These are phyloP conservation scores for Ciconia stormi DNA, from an alignment of 2,113 vertebrate genomes.

Conservation along the genomic window DNA sequence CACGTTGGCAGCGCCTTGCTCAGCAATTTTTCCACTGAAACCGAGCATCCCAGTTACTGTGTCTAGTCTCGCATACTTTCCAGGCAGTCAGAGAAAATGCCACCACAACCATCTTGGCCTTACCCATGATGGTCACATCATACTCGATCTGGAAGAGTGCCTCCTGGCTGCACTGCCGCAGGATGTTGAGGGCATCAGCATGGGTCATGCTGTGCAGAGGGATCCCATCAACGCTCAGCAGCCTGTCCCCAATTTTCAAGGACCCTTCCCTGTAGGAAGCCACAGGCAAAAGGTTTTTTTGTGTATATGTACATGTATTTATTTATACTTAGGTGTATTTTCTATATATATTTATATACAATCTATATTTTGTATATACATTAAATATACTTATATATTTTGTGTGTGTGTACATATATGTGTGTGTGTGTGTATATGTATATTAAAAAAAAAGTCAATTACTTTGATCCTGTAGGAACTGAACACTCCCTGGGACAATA, in stretches of 20 bases:
- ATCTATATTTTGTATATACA: neutral
- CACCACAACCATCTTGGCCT: constrained; percentile 51
- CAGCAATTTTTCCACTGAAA: neutral
- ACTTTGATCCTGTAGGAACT: neutral
- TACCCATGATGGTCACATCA: constrained; percentile 92
- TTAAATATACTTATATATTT: neutral
- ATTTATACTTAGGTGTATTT: neutral
- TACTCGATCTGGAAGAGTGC: constrained; percentile 96
- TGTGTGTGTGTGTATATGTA: rapidly evolving
- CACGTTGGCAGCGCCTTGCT: neutral
- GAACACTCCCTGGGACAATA: neutral
- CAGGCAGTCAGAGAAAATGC: neutral
- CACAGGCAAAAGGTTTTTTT: neutral
- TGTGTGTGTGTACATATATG: rapidly evolving
- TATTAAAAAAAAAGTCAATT: neutral
- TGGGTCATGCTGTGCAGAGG: constrained; percentile 89
- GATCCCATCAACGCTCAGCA: constrained; percentile 91
- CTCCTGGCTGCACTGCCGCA: constrained; percentile 91
- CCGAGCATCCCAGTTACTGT: neutral
- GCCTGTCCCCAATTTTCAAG: constrained; percentile 89
- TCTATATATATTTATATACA: neutral
- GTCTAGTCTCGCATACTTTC: neutral
- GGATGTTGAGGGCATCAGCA: constrained; percentile 84
- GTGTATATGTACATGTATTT: neutral
- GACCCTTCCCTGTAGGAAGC: constrained; percentile 87